These are phyloP conservation scores for Patella ulyssiponensis DNA, from an alignment of 2,888 invertebrate genomes.

Conservation along the genomic window DNA sequence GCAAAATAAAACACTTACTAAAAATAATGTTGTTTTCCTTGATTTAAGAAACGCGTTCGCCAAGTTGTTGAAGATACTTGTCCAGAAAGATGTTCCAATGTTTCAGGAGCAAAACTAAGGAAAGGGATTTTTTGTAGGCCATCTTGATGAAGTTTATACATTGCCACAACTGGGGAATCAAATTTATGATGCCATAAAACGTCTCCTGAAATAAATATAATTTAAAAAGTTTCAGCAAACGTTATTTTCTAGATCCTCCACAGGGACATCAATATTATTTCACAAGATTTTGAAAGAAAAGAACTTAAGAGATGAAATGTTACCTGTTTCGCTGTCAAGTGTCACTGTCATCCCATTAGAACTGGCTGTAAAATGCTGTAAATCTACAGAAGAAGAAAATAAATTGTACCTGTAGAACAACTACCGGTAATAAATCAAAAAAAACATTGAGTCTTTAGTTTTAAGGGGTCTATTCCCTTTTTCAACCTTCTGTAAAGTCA, in stretches of 20 bases:
- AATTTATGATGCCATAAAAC: conserved; percentile 90
- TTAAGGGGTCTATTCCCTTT: no score
- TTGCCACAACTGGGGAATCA: conserved; percentile 90
- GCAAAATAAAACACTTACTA: conserved; percentile 52
- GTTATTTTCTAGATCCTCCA: no score
- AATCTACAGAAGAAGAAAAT: conserved; percentile 76
- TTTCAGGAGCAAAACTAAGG: conserved; percentile 89
- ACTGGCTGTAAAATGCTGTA: conserved; percentile 91
- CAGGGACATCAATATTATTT: no score
- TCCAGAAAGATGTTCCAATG: conserved; percentile 75
- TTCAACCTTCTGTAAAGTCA: no score
- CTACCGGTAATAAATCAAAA: no score
- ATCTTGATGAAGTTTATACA: conserved; percentile 78
- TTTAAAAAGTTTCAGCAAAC: neutral
- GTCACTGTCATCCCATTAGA: conserved; percentile 90
- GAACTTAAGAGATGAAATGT: conserved; percentile 43
- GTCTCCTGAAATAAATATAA: conserved; percentile 74
- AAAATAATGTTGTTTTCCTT: conserved; percentile 63
- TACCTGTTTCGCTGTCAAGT: conserved; percentile 83
- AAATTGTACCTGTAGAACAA: no score
- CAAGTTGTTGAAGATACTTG: conserved; percentile 64
- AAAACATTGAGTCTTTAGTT: no score
- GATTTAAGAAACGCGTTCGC: conserved; percentile 65
- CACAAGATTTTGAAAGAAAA: no score
- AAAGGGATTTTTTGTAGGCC: conserved; percentile 88